These are phyloP conservation scores for Pantherophis alleghaniensis DNA, from an alignment of 2,797 vertebrate species.

Conservation along the genomic window DNA sequence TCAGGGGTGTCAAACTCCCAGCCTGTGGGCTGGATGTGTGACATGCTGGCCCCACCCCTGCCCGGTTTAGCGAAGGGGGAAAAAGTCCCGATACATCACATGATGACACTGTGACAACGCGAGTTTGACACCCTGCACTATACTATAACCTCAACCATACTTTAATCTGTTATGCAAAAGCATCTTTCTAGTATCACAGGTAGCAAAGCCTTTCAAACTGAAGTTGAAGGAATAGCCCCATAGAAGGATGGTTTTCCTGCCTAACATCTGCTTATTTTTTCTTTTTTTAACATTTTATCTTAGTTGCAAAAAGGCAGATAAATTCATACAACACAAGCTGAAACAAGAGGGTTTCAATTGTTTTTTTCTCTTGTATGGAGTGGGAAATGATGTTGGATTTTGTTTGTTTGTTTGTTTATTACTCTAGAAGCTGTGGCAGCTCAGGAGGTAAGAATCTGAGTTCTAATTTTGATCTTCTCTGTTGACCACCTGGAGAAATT, in stretches of 20 bases:
- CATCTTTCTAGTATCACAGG: not conserved
- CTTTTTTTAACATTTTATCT: not conserved
- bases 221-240: not conserved
- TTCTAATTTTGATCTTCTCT: not conserved
- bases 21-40: too few species aligned
- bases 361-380: not conserved
- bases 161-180: not conserved
- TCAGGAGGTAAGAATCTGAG: not conserved
- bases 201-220: not conserved
- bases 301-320: not conserved
- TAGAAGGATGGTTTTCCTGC: not conserved
- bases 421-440: not conserved
- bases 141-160: not conserved
- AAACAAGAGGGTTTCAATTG: not conserved
- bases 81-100: too few species aligned
- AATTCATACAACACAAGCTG: not conserved
- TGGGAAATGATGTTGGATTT: not conserved
- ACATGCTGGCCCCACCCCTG: too few species aligned
- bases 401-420: not conserved
- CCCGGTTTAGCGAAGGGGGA: too few species aligned
- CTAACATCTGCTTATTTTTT: not conserved
- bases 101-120: accelerated
- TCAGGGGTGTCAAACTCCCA: too few species aligned
- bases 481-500: not conserved
- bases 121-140: too few species aligned